These are phyloP conservation scores for Trachelus tabidus DNA, from an alignment of 2,888 invertebrate species.

Conservation along the genomic window DNA sequence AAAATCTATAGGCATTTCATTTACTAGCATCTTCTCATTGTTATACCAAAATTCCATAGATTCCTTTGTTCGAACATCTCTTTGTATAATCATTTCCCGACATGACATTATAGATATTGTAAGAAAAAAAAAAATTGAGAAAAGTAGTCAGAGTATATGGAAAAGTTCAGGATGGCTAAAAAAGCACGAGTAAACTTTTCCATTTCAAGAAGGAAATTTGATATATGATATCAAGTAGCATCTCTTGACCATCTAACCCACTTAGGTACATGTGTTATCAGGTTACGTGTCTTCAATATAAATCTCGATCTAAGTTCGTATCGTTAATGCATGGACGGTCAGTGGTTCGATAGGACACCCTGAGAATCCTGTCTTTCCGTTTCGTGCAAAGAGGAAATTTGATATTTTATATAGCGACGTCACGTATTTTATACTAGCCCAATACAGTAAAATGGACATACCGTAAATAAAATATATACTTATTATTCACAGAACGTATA, in stretches of 20 bases:
- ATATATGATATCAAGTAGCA: background rate
- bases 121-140: background rate
- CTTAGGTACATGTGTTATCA: constrained; percentile 24
- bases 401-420: constrained; percentile 36
- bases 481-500: no score
- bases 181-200: background rate
- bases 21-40: no score
- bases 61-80: no score
- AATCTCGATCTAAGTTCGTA: background rate
- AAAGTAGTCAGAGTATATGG: background rate
- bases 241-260: constrained; percentile 14
- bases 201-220: constrained; percentile 10
- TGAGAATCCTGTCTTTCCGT: constrained; percentile 20
- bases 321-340: background rate
- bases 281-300: background rate
- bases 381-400: constrained; percentile 36
- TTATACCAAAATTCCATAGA: no score
- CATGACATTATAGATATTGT: background rate
- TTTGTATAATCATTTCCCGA: background rate
- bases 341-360: background rate
- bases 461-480: no score
- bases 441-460: background rate
- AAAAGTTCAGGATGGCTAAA: background rate
- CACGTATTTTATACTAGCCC: background rate
- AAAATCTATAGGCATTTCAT: background rate